Evolutionary conservation across 2,888 invertebrate genomes (phyloP), one percentile per base, ranked within the genome.

Genomic region (Polydesmus complanatus): DNA sequence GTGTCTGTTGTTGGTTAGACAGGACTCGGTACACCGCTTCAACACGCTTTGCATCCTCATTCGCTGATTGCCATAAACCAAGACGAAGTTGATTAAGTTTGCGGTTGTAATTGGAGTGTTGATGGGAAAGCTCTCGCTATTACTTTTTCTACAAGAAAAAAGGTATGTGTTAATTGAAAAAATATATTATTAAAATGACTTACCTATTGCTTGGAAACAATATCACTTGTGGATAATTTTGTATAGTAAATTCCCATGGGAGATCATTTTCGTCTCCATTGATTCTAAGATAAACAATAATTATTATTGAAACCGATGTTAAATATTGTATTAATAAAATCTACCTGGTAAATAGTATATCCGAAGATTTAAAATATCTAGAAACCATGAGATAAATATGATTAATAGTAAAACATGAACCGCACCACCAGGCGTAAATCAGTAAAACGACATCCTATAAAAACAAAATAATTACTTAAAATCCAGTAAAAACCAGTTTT

Each of bases 201-300:
- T 67, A 73, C 74, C 82, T 81, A 67, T 79, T 75, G 3, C 83
- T 80, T 0, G 88, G 87, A 72, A 90, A 88, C 63, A 90, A 85
- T 27, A 91, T 75, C 53, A 94, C 78, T 0, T 87, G 82, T 19
- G 94, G 94, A 73, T 85, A 85, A 58, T 77, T 77, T 64, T 84
- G 81, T 77, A 86, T 86, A 51, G 85, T 86, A 73, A 82, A 87
- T 71, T 86, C 83, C 90, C 91, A 92, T 0, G 89, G 87, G 66
- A 94, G 78, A 75, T 90, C 88, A 78, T 93, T 91, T 0, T 80
- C 77, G 68, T 85, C 84, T 22, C 85, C 88, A 76, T 93, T 88
- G 48, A 94, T 82, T 21, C 75, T 75, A 48, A 21, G 1, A 27
- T 60, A 18, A 27, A 61, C 55, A 63, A 27, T 25, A 27, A 52